A percentile compares a stretch with the other conserved stretches of the same genome.
Conservation (phyloP, 37 sponge, comb jelly and placozoan genomes). For the Amphimedon queenslandica region DNA sequence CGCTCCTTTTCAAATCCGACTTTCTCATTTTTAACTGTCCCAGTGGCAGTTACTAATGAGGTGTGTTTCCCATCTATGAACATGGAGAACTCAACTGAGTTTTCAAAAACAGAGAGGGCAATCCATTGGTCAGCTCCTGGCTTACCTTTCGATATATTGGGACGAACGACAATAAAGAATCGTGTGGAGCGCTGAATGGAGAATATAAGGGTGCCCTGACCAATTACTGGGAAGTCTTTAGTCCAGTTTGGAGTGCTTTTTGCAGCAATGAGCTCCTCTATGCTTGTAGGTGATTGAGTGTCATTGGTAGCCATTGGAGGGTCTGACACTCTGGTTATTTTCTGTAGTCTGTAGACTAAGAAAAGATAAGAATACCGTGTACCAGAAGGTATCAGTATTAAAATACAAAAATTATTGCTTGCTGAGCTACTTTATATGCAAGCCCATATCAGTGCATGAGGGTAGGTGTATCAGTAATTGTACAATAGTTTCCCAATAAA, state of each 20-base stretch:
- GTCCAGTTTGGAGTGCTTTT: conserved; percentile 10
- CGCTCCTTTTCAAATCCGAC: conserved; percentile 40
- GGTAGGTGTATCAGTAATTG: no score
- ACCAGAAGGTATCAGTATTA: no score
- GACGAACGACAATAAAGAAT: conserved; percentile 41
- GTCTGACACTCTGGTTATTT: no score
- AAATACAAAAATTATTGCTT: no score
- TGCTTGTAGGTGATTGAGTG: no score
- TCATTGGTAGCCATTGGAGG: no score
- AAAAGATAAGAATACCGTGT: no score
- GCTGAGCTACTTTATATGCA: no score
- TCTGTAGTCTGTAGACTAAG: no score
- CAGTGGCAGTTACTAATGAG: not conserved
- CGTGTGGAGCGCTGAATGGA: conserved; percentile 4
- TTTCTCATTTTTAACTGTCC: not conserved
- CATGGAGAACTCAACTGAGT: conserved; percentile 7
- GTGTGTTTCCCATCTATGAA: not conserved
- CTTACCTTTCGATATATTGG: not conserved
- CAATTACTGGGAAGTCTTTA: conserved; percentile 31
- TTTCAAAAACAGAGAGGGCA: conserved; percentile 12
- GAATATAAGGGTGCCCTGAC: conserved; percentile 38
- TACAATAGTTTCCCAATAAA: no score
- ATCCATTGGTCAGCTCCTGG: conserved; percentile 41
- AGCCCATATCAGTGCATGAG: no score
- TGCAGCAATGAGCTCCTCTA: no score